Base-by-base conservation (phyloP, 2,113 vertebrate species). In the Cygnus buccinator region DNA sequence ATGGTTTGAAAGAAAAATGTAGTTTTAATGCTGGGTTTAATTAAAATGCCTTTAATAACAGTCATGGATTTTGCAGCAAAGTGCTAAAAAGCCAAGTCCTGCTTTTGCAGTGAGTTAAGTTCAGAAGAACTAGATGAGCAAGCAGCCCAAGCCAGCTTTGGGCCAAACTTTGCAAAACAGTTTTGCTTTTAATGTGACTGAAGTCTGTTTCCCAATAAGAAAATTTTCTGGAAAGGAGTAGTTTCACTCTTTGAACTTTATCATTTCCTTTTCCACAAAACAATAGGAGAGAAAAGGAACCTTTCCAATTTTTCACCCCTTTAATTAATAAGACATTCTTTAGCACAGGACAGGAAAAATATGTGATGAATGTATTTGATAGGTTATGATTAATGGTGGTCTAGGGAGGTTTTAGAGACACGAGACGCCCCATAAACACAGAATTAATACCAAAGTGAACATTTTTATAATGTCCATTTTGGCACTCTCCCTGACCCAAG, bases 21-120 rank as follows among this genome's bases (percentile, higher is more conserved):
- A 41, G 21, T 94, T 94, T 96, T 90, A 95, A 94, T 84, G 80
- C 96, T 97, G 96, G 86, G 67, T 96, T 96, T 97, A 96, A 97
- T 98, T 98, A 98, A 98, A 98, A 98, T 97, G 77, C 94, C 85
- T 97, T 92, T 95, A 95, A 75, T 95, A 98, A 91, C 81, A 94
- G 95, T 94, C 67, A 94, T 95, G 68, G 48, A 52, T 96, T 97
- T 96, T 96, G 57, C 90, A 95, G 86, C 84, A 90, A 90, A 97
- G 87, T 91, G 84, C 58, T 87, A 95, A 93, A 90, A 90, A 63
- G 73, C 70, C 75, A 94, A 85, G 92, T 92, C 37, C 58, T 92
- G 3, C 70, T 90, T 95, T 93, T 94, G 70, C 80, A 89, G 58
- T 19, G 41, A 93, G 52, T 28, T 83, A 77, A 86, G 39, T 81